phyloP scores from a whole-genome alignment of 1,140 invertebrate genomes.

The Sweltsa coloradensis region DNA sequence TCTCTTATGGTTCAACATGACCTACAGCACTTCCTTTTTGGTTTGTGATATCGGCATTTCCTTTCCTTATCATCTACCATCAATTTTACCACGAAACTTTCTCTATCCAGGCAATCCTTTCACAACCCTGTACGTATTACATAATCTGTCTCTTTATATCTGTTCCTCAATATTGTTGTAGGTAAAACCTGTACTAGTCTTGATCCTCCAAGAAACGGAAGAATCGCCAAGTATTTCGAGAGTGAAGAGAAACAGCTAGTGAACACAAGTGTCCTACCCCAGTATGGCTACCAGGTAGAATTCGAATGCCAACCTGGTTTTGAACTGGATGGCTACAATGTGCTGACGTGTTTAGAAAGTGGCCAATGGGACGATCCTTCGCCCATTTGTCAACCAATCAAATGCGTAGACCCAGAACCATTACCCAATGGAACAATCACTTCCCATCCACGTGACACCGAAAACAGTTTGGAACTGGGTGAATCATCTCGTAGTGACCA shows the following conservation, averaged over 20 bases:
- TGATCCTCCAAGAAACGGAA: constrained; percentile 14
- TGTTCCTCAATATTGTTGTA: constrained; percentile 26
- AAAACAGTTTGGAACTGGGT: too few relatives aligned
- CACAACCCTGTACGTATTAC: too few relatives aligned
- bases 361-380: constrained; percentile 24
- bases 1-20: too few relatives aligned
- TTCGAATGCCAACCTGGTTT: constrained; percentile 33
- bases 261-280: not conserved
- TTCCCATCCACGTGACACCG: too few relatives aligned
- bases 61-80: too few relatives aligned
- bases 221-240: constrained; percentile 10
- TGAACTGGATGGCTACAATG: constrained; percentile 27
- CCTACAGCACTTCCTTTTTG: too few relatives aligned
- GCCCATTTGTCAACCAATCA: constrained; percentile 1
- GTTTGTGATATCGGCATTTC: too few relatives aligned
- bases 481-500: too few relatives aligned
- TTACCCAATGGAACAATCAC: too few relatives aligned
- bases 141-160: too few relatives aligned
- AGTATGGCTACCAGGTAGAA: constrained; percentile 32
- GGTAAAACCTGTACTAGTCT: constrained; percentile 16
- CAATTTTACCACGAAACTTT: too few relatives aligned
- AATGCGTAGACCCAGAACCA: constrained; percentile 5
- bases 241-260: constrained; percentile 3
- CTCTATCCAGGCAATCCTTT: too few relatives aligned
- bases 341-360: constrained; percentile 33